Percentiles rank a stretch among this genome's conserved stretches.
Evolutionary conservation across 2,797 vertebrate genomes (phyloP).

Genomic region (Morelia viridis): DNA sequence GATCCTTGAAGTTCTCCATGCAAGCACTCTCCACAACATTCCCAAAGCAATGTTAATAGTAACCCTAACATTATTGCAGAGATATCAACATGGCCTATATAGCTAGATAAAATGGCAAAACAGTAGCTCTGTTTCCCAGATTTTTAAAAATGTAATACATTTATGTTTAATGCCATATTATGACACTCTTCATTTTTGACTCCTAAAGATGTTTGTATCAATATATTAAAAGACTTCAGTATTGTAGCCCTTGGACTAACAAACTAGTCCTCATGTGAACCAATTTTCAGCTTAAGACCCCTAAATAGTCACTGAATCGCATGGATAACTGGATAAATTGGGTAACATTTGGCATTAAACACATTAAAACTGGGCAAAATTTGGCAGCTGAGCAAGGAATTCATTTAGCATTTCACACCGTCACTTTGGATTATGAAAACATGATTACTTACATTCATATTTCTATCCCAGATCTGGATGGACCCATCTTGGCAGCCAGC

Average conservation of each 20-base stretch:
- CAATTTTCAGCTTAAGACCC: not conserved
- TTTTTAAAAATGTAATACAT: not conserved
- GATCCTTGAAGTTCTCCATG: not conserved
- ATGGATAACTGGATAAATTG: not conserved
- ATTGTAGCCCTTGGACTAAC: not conserved
- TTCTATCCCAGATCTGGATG: conserved; percentile 98
- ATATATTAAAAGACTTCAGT: not conserved
- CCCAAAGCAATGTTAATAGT: not conserved
- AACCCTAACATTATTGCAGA: not conserved
- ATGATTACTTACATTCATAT: conserved; percentile 87
- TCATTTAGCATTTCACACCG: not conserved
- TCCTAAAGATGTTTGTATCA: not conserved
- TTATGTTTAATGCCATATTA: not conserved
- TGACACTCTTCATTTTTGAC: not conserved
- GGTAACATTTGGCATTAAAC: not conserved
- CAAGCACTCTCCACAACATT: not conserved
- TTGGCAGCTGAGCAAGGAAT: not conserved
- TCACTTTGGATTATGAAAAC: not conserved
- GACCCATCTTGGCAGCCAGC: conserved; percentile 94
- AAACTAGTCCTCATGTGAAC: not conserved
- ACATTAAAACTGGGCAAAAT: not conserved
- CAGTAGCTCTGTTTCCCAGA: not conserved
- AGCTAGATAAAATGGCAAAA: not conserved
- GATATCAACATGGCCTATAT: not conserved
- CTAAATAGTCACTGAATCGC: not conserved